Percentiles rank a stretch among this genome's conserved stretches.
Conservation (phyloP, 2,888 invertebrate genomes). For the Harpalus rubripes region DNA sequence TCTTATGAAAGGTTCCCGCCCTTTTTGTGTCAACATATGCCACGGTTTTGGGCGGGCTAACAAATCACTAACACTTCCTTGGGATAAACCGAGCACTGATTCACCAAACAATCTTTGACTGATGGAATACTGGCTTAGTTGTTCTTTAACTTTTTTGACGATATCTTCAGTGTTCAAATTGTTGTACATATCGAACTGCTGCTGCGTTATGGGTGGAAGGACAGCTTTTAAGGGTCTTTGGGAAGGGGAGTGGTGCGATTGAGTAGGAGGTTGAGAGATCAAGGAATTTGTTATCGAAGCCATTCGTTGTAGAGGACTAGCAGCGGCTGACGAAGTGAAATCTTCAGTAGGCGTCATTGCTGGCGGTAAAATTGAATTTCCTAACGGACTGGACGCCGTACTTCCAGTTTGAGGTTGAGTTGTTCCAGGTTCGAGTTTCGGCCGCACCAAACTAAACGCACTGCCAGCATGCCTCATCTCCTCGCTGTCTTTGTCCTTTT, state of each 20-base stretch:
- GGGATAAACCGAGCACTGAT: conserved; percentile 96
- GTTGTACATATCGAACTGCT: conserved; percentile 98
- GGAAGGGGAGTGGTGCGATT: conserved; percentile 89
- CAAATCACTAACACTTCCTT: conserved; percentile 98
- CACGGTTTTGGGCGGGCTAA: conserved; percentile 98
- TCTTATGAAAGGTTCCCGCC: conserved; percentile 96
- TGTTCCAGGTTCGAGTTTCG: conserved; percentile 88
- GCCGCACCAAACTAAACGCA: conserved; percentile 93
- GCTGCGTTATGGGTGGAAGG: conserved; percentile 98
- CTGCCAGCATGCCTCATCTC: conserved; percentile 89
- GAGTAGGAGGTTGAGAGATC: conserved; percentile 93
- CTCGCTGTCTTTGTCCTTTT: conserved; percentile 84
- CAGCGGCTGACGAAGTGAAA: conserved; percentile 88
- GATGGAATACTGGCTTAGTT: conserved; percentile 96
- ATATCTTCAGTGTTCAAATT: conserved; percentile 99
- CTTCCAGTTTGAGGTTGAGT: conserved; percentile 84
- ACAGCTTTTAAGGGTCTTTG: conserved; percentile 97
- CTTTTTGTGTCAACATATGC: conserved; percentile 99
- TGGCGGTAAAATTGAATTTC: conserved; percentile 92
- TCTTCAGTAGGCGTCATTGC: conserved; percentile 90
- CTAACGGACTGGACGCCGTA: conserved; percentile 90
- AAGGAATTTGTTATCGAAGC: conserved; percentile 98
- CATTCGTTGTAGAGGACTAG: conserved; percentile 97
- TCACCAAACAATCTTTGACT: conserved; percentile 99
- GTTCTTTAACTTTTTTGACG: conserved; percentile 97